phyloP scores from a whole-genome alignment of 2,888 invertebrate species.

The Vesta saturnalis region DNA sequence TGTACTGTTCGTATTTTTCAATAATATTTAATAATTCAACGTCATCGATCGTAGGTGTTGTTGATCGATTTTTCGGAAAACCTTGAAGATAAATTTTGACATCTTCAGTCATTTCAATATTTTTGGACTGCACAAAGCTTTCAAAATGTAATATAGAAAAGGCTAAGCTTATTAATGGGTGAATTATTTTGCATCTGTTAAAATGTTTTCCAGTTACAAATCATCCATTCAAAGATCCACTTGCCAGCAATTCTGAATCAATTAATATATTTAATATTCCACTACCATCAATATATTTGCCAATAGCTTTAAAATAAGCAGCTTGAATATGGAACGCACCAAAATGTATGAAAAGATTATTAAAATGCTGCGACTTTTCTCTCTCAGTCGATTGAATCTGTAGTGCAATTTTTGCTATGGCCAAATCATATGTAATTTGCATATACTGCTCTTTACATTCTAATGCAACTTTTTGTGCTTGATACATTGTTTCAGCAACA shows the following conservation, averaged over 20 bases:
- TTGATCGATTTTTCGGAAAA: not conserved
- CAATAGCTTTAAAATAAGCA: slow-evolving; percentile 48
- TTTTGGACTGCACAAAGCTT: not conserved
- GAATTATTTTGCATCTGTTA: slow-evolving; percentile 48
- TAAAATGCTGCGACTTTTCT: not conserved
- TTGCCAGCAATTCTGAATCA: slow-evolving; percentile 45
- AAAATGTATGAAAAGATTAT: not conserved
- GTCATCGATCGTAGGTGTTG: slow-evolving; percentile 9
- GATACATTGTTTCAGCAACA: slow-evolving; percentile 46
- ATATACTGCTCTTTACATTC: slow-evolving; percentile 43
- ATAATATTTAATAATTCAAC: slow-evolving; percentile 24
- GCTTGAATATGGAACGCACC: not conserved
- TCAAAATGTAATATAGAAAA: not conserved
- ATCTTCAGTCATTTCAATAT: not conserved
- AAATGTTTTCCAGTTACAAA: slow-evolving; percentile 50
- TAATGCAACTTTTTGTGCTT: slow-evolving; percentile 42
- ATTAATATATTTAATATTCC: slow-evolving; percentile 43
- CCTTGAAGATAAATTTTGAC: slow-evolving; percentile 15
- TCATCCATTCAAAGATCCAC: slow-evolving; percentile 46
- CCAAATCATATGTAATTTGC: slow-evolving; percentile 52
- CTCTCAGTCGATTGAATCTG: not conserved
- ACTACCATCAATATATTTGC: slow-evolving; percentile 44
- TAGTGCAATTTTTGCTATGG: slow-evolving; percentile 47
- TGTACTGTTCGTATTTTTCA: slow-evolving; percentile 27
- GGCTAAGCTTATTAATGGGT: not conserved